Conservation (phyloP, 2,113 vertebrate species). For the Struthidea cinerea region DNA sequence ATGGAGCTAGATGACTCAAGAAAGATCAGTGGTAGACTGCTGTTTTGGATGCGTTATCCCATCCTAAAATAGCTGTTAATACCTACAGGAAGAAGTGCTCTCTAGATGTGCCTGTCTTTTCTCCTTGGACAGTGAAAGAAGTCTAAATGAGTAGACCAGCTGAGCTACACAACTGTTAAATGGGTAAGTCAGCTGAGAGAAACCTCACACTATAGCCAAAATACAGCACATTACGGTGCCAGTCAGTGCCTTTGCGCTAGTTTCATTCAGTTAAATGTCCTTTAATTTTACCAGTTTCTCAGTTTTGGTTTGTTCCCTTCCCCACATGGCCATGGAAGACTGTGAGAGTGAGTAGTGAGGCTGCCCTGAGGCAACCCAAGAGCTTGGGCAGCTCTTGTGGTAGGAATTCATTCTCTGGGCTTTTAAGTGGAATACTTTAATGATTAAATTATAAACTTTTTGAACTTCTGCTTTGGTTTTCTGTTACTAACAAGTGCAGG, state of each 20-base stretch:
- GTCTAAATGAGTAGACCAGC: neutral
- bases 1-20: neutral
- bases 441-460: neutral
- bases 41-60: neutral
- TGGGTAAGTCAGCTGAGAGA: neutral
- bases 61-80: neutral
- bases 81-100: neutral
- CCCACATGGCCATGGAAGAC: neutral
- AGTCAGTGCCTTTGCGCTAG: fast-evolving
- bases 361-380: neutral
- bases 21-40: neutral
- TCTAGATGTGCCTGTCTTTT: neutral
- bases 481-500: neutral
- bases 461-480: neutral
- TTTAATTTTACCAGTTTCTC: neutral
- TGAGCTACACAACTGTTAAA: neutral
- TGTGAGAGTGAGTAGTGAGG: neutral
- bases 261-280: neutral
- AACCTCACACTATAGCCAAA: neutral
- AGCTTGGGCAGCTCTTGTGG: neutral
- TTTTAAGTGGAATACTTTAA: neutral
- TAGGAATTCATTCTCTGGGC: neutral
- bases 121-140: neutral
- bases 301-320: neutral
- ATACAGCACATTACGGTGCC: neutral